Conservation (phyloP, 2,113 vertebrate genomes). For the Malurus alboscapulatus region DNA sequence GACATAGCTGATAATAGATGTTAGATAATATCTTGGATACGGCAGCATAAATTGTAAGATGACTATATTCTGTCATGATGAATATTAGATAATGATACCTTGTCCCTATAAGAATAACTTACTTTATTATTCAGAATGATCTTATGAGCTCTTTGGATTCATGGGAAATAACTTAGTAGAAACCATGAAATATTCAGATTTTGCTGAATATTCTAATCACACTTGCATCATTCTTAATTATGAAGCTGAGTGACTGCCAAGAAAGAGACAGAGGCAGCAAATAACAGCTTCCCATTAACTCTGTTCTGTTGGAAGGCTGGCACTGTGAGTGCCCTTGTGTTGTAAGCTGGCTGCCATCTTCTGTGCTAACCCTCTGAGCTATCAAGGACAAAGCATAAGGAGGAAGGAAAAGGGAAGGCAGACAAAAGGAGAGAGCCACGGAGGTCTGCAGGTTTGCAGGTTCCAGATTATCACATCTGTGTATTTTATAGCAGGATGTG, state of each 20-base stretch:
- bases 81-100: conserved; percentile 54
- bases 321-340: neutral
- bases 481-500: neutral
- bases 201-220: conserved; percentile 46
- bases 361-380: no score
- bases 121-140: conserved; percentile 43
- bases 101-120: conserved; percentile 48
- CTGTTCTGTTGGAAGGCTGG: neutral
- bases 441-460: neutral
- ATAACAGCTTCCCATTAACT: neutral
- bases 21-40: conserved; percentile 25
- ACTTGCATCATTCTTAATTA: neutral
- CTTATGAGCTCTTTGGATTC: conserved; percentile 25
- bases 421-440: neutral
- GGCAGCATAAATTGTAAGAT: conserved; percentile 36
- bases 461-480: neutral
- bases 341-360: neutral
- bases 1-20: conserved; percentile 20
- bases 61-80: neutral
- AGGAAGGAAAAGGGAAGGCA: neutral
- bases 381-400: no score
- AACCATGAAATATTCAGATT: conserved; percentile 42
- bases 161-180: conserved; percentile 13
- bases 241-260: neutral
- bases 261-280: neutral